These are phyloP conservation scores for Myodes glareolus DNA, from an alignment of 2,113 vertebrate species.

Conservation along the genomic window DNA sequence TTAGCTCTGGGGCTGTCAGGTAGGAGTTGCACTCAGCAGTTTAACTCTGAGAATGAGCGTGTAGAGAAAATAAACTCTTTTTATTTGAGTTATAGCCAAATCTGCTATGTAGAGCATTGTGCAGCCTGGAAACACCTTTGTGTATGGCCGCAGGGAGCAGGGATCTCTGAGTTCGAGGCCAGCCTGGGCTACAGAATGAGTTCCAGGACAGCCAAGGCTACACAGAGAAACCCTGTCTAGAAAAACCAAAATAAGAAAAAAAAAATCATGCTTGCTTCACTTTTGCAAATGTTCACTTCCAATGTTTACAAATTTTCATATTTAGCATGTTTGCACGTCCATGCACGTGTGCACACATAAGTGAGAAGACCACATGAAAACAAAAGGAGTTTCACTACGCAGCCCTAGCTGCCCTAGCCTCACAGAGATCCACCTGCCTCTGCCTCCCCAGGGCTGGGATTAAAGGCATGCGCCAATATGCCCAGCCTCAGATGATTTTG, in stretches of 20 bases:
- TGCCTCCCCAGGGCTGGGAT: not conserved
- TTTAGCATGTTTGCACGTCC: not conserved
- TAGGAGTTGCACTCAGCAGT: no score
- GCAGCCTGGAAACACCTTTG: no score
- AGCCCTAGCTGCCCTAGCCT: not conserved
- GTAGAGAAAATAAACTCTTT: no score
- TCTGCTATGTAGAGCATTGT: no score
- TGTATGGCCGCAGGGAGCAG: not conserved
- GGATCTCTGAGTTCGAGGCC: not conserved
- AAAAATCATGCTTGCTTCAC: not conserved
- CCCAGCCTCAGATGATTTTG: not conserved
- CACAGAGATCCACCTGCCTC: not conserved
- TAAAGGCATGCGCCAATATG: not conserved
- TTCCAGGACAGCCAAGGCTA: not conserved
- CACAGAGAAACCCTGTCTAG: not conserved
- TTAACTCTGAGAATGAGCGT: no score
- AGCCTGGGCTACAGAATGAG: not conserved
- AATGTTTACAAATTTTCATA: not conserved
- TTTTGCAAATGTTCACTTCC: not conserved
- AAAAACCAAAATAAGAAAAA: not conserved
- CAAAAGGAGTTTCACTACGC: not conserved
- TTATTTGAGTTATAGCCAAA: no score
- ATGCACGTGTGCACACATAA: not conserved
- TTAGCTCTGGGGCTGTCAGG: no score
- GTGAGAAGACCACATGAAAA: not conserved